Evolutionary conservation across 1,140 invertebrate species (phyloP).

Genomic region (Drosophila guanche): DNA sequence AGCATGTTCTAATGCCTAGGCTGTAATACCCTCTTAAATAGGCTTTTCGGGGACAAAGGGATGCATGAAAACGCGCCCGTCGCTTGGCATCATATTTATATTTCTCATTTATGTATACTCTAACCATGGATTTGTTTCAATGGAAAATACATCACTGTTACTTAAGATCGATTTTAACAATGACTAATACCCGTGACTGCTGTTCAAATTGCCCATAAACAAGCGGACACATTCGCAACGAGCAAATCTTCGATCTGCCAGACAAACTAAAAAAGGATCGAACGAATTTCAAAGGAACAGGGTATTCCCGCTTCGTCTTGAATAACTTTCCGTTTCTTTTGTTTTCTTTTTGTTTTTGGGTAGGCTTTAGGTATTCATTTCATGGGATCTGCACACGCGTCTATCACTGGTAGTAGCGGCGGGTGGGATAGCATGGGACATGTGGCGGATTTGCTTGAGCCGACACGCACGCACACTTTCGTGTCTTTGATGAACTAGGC

Average conservation of each 20-base stretch:
- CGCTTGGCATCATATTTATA: background rate
- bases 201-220: too few species aligned
- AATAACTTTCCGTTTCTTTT: background rate
- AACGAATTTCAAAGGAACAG: background rate
- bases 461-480: constrained; percentile 49
- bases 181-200: too few species aligned
- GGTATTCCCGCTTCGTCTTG: background rate
- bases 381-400: constrained; percentile 59
- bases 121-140: background rate
- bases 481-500: constrained; percentile 31
- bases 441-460: constrained; percentile 60
- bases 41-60: constrained; percentile 11
- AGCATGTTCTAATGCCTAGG: constrained; percentile 26
- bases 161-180: background rate
- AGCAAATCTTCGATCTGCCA: too few species aligned
- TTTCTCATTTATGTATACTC: background rate
- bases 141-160: too few species aligned
- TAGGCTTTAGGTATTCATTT: constrained; percentile 53
- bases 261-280: too few species aligned
- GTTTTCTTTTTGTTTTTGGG: constrained; percentile 19
- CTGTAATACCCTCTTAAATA: constrained; percentile 37
- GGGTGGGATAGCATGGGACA: constrained; percentile 23
- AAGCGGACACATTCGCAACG: too few species aligned
- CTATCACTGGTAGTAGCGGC: constrained; percentile 7
- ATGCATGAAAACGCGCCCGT: background rate